Evolutionary conservation across 1,140 invertebrate genomes (phyloP).

Genomic region (Metaphire vulgaris): DNA sequence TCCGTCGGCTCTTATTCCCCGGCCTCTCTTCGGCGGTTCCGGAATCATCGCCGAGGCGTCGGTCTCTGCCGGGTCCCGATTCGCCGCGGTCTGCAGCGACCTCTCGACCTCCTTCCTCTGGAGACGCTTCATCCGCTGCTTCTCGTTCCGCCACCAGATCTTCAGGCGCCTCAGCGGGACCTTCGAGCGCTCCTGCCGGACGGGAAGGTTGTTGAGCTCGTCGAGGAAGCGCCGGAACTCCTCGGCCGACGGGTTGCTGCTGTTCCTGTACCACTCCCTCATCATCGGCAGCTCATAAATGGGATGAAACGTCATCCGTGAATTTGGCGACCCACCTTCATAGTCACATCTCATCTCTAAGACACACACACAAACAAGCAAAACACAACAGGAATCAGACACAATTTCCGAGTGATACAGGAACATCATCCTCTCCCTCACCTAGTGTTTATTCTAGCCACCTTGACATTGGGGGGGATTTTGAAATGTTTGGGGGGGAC

Average conservation of each 20-base stretch:
- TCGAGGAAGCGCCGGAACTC: conserved; percentile 39
- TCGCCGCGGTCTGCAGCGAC: background rate
- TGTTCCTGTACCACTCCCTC: conserved; percentile 41
- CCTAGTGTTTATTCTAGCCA: too few species aligned
- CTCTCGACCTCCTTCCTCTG: background rate
- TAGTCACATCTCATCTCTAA: background rate
- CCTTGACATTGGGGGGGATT: too few species aligned
- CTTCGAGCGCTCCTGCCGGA: conserved; percentile 38
- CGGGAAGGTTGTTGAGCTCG: conserved; percentile 43
- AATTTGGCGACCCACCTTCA: conserved; percentile 13
- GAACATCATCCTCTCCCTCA: too few species aligned
- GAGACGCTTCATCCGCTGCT: conserved; percentile 37
- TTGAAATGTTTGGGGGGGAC: too few species aligned
- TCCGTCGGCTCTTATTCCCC: background rate
- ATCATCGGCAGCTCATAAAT: conserved; percentile 44
- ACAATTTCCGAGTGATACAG: too few species aligned
- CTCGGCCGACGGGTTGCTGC: conserved; percentile 38
- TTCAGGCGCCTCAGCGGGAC: conserved; percentile 40
- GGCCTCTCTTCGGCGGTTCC: too few species aligned
- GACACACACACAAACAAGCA: background rate
- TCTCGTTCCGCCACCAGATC: conserved; percentile 52
- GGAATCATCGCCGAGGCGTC: background rate
- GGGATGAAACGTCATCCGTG: conserved; percentile 46
- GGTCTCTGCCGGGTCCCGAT: background rate
- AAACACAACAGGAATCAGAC: too few species aligned